Evolutionary conservation across 1,140 invertebrate species (phyloP), one percentile per base, ranked within the genome.

Genomic region (Gonatopus flavifemur): DNA sequence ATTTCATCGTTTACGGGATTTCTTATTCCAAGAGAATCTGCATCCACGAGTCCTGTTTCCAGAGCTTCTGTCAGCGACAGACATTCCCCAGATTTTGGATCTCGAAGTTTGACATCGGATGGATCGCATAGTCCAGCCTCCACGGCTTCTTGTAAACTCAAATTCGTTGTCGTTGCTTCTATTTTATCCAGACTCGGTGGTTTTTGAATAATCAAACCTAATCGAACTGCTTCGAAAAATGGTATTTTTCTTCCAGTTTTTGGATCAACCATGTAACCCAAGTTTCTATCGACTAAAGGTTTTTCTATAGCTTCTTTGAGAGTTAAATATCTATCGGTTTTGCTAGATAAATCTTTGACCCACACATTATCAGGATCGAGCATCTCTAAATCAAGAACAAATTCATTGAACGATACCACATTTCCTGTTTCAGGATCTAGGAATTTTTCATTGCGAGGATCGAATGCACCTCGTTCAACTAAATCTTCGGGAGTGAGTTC

Each of bases 141-240:
- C 41, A 89, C 70, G 9, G 87, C 87, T 68, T 86, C 82, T 61
- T 84, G 79, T 13, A 91, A 73, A 7, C 82, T 82, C 19, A 86
- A 65, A 47, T 75, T 74, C n/a, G n/a, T 50, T 77, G 74, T 40
- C 65, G 49, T 47, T 77, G 41, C 57, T 9, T 56, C 19, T n/a
- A n/a, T n/a, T n/a, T n/a, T n/a, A n/a, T 13, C 32, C 52, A 7
- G 32, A 9, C 44, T 67, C 53, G 39, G 36, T 15, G 37, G 25
- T 36, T 43, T 54, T 33, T 69, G 59, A 16, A 69, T 83, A 52
- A 90, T 87, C 83, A 86, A 85, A 30, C 83, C 82, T 32, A 84
- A 72, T 62, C 88, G 83, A 28, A 94, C 82, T 52, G 91, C 93
- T 67, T 94, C 88, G 74, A 93, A 87, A 73, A 95, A 92, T 4